phyloP scores from a whole-genome alignment of 2,797 vertebrate species.

The Chelmon rostratus region DNA sequence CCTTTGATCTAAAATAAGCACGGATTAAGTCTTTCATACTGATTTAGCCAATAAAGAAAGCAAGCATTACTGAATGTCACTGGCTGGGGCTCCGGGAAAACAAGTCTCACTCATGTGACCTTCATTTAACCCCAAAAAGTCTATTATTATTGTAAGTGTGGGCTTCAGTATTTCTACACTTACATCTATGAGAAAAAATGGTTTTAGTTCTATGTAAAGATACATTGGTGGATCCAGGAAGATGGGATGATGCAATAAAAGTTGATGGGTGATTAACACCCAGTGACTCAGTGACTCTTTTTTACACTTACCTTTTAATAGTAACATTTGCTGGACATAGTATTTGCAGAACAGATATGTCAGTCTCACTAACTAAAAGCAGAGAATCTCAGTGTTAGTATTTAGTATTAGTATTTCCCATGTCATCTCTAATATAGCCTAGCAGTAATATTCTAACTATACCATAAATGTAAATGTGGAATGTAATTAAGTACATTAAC shows the following conservation, averaged over 20 bases:
- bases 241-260: no score
- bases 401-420: background rate
- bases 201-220: no score
- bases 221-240: background rate
- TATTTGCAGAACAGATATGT: background rate
- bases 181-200: background rate
- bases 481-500: background rate
- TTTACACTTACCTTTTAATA: background rate
- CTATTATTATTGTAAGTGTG: background rate
- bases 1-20: constrained; percentile 23
- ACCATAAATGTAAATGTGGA: no score
- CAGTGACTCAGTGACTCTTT: background rate
- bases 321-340: background rate
- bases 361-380: background rate
- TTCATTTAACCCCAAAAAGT: background rate
- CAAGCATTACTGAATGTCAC: background rate
- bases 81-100: background rate
- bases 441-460: background rate
- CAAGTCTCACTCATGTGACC: background rate
- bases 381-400: background rate
- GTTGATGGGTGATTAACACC: background rate
- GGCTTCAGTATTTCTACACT: background rate
- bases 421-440: background rate
- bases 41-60: constrained; percentile 11
- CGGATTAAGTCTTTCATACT: background rate